Conservation (phyloP, 1,140 invertebrate species). For the Trissolcus basalis region DNA sequence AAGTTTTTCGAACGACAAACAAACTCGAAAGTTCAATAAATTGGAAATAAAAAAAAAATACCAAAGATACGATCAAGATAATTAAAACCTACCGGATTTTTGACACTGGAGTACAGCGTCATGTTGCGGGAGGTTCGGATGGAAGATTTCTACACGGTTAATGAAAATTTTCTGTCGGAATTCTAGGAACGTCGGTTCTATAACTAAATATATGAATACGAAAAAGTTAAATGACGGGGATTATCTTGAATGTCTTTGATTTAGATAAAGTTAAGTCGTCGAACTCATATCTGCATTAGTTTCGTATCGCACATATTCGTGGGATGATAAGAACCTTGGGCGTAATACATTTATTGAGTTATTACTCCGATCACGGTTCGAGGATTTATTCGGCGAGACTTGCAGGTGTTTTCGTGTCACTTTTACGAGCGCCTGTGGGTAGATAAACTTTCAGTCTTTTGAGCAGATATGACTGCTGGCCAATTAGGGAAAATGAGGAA, state of each 20-base stretch:
- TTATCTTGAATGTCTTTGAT: slow-evolving; percentile 24
- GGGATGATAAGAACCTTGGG: slow-evolving; percentile 4
- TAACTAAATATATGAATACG: slow-evolving; percentile 16
- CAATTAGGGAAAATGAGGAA: no score
- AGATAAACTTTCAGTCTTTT: neutral
- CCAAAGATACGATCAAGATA: no score
- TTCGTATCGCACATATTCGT: slow-evolving; percentile 21
- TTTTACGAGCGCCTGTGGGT: slow-evolving; percentile 3
- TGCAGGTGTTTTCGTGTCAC: neutral
- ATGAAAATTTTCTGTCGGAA: slow-evolving; percentile 7
- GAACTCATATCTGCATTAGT: slow-evolving; percentile 34
- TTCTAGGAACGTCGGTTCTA: slow-evolving; percentile 6
- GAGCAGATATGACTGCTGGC: no score
- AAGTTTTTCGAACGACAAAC: no score
- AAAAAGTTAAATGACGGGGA: slow-evolving; percentile 5
- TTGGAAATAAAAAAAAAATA: no score
- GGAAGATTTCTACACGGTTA: no score
- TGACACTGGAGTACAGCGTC: no score
- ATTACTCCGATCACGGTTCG: neutral
- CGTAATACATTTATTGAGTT: slow-evolving; percentile 23
- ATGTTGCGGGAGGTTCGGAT: no score
- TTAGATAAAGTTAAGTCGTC: slow-evolving; percentile 29
- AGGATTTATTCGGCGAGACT: no score
- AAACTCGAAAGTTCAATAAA: no score
- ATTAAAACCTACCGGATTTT: no score